Percentiles rank a stretch among this genome's conserved stretches.
Conservation (phyloP, 2,888 invertebrate species). For the Schizaphis graminum region DNA sequence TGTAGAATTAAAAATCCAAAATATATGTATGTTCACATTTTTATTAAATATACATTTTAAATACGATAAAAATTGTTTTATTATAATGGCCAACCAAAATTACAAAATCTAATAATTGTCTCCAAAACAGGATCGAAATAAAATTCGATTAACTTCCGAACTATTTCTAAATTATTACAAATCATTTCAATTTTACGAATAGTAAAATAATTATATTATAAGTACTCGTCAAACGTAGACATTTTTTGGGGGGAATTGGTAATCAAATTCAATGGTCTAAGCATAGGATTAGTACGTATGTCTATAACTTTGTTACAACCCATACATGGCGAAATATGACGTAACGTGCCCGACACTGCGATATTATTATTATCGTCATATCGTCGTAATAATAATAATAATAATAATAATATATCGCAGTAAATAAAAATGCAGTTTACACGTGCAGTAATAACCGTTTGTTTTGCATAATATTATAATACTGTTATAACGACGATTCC, state of each 20-base stretch:
- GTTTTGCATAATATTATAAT: conserved; percentile 44
- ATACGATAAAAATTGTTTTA: not conserved
- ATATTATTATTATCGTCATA: not conserved
- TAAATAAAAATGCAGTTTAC: not conserved
- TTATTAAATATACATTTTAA: not conserved
- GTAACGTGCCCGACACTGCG: not conserved
- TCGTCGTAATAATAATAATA: not conserved
- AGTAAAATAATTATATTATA: not conserved
- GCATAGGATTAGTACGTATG: not conserved
- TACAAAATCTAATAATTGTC: not conserved
- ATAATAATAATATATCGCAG: not conserved
- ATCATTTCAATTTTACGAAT: not conserved
- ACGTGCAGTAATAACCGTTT: conserved; percentile 35
- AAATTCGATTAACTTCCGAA: not conserved
- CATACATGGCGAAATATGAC: not conserved
- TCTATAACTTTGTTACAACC: not conserved
- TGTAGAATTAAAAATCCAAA: not conserved
- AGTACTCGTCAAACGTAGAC: not conserved
- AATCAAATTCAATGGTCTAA: not conserved
- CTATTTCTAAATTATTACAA: not conserved
- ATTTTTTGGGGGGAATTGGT: not conserved
- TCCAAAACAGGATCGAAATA: not conserved
- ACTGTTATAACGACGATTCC: not conserved
- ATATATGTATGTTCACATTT: not conserved
- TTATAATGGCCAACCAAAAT: not conserved